Conservation (phyloP, 2,797 vertebrate species). For the Crypturellus tataupa region DNA sequence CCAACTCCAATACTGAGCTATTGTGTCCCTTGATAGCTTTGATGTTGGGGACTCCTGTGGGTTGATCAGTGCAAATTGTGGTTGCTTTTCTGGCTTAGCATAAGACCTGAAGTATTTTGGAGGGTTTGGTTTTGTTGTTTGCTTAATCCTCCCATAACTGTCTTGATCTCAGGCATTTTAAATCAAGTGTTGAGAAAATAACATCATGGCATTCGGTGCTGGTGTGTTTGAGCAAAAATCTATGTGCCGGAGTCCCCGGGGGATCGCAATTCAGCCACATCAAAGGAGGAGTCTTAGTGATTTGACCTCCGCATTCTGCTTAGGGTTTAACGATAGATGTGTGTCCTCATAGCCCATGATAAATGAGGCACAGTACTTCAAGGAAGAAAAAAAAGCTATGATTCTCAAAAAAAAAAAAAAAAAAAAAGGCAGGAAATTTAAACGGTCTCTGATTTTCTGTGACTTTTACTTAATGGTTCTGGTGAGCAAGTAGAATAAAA, state of each 20-base stretch:
- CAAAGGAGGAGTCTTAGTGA: background rate
- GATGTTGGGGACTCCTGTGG: background rate
- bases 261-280: background rate
- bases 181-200: background rate
- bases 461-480: background rate
- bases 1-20: background rate
- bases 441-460: background rate
- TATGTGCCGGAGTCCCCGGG: background rate
- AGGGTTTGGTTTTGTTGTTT: background rate
- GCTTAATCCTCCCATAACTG: background rate
- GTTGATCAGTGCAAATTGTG: background rate
- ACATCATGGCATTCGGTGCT: background rate
- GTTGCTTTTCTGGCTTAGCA: background rate
- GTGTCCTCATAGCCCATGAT: background rate
- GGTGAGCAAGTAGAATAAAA: background rate
- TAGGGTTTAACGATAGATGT: background rate
- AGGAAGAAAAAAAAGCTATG: background rate
- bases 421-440: background rate
- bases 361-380: background rate
- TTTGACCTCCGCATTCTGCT: background rate
- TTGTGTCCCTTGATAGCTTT: background rate
- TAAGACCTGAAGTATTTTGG: background rate
- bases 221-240: background rate
- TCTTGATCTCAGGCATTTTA: background rate
- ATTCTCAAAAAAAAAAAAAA: background rate